Percentiles rank a stretch among this genome's conserved stretches.
Evolutionary conservation across 2,113 vertebrate genomes (phyloP).

Genomic region (Tautogolabrus adspersus): DNA sequence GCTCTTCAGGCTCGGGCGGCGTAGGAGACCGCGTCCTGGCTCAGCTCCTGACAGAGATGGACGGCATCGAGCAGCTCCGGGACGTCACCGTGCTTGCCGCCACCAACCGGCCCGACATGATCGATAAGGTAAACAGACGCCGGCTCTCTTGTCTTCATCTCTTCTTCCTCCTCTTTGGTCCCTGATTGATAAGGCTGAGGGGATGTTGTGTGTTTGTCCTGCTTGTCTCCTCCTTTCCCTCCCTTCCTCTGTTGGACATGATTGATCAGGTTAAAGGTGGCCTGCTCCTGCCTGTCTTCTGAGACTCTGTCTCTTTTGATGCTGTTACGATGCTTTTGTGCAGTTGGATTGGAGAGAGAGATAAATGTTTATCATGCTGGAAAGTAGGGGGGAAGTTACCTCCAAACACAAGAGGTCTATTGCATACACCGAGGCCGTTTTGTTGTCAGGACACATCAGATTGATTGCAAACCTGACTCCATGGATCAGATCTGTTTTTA

Average conservation of each 20-base stretch:
- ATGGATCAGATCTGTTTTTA: background rate
- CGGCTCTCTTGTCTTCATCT: constrained; percentile 32
- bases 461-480: background rate
- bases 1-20: constrained; percentile 88
- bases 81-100: constrained; percentile 95
- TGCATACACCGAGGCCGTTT: background rate
- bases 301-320: constrained; percentile 21
- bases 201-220: constrained; percentile 55
- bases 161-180: constrained; percentile 63
- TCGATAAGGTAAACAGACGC: constrained; percentile 92
- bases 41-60: constrained; percentile 97
- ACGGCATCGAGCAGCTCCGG: constrained; percentile 94
- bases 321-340: constrained; percentile 7
- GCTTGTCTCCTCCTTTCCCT: constrained; percentile 44
- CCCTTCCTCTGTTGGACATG: constrained; percentile 59
- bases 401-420: background rate
- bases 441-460: background rate
- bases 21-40: constrained; percentile 95
- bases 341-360: background rate
- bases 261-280: constrained; percentile 74
- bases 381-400: background rate
- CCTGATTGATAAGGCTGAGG: constrained; percentile 67
- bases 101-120: constrained; percentile 97
- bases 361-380: background rate
- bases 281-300: constrained; percentile 21